These are phyloP conservation scores for Encarsia formosa DNA, from an alignment of 2,888 invertebrate genomes.

Conservation along the genomic window DNA sequence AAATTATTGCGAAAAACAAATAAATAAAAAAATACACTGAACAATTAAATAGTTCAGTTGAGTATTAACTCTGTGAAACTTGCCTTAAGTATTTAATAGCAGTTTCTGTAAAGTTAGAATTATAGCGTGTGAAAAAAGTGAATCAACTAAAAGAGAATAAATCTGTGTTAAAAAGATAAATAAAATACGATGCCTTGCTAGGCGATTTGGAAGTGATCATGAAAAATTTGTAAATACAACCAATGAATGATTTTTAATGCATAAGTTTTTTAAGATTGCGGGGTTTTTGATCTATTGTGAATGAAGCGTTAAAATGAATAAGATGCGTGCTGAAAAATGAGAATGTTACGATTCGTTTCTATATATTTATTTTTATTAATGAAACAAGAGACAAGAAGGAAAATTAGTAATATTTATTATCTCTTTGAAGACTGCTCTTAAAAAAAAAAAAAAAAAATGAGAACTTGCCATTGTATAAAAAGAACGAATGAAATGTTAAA, in stretches of 20 bases:
- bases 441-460: conserved; percentile 13
- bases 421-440: conserved; percentile 26
- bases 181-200: conserved; percentile 29
- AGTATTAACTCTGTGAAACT: conserved; percentile 18
- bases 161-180: conserved; percentile 44
- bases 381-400: conserved; percentile 4
- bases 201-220: conserved; percentile 34
- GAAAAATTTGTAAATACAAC: conserved; percentile 35
- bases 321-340: conserved; percentile 25
- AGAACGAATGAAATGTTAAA: conserved; percentile 3
- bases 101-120: conserved; percentile 20
- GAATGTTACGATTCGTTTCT: conserved; percentile 24
- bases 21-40: conserved; percentile 8
- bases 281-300: conserved; percentile 16
- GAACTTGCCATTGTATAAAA: conserved; percentile 25
- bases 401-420: no score
- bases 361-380: conserved; percentile 14
- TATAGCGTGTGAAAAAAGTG: conserved; percentile 6
- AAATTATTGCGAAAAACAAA: neutral
- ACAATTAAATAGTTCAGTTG: conserved; percentile 14
- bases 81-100: conserved; percentile 24
- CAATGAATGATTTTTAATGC: conserved; percentile 27
- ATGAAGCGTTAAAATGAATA: conserved; percentile 22
- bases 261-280: conserved; percentile 7
- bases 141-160: conserved; percentile 17